Conservation (phyloP, 2,888 invertebrate genomes). For the Empis livida region DNA sequence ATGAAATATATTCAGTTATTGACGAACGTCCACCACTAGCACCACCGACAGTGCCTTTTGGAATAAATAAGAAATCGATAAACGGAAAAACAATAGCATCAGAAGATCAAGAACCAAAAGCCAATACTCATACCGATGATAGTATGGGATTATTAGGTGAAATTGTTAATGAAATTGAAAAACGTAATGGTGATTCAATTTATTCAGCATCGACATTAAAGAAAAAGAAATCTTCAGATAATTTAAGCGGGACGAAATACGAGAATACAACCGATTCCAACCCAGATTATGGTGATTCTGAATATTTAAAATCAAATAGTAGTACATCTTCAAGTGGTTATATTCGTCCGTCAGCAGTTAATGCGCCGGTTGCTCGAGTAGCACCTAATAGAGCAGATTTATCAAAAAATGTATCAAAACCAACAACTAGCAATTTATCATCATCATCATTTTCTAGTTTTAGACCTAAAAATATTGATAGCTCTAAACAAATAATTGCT, state of each 20-base stretch:
- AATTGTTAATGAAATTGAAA: constrained; percentile 78
- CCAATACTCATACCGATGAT: constrained; percentile 43
- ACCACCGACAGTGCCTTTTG: constrained; percentile 8
- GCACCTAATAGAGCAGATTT: constrained; percentile 31
- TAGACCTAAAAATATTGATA: constrained; percentile 20
- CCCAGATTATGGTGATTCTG: constrained; percentile 44
- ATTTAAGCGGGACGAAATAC: constrained; percentile 26
- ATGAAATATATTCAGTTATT: constrained; percentile 79
- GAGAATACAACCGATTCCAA: constrained; percentile 49
- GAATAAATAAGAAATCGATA: too few species aligned
- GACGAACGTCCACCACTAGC: constrained; percentile 55
- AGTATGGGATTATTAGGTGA: constrained; percentile 71
- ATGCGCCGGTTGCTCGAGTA: constrained; percentile 43
- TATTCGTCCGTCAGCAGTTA: constrained; percentile 56
- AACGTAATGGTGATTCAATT: constrained; percentile 73
- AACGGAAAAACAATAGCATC: too few species aligned
- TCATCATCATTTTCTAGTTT: constrained; percentile 31
- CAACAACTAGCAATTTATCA: constrained; percentile 10
- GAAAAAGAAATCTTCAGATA: constrained; percentile 37
- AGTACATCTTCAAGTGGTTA: constrained; percentile 60
- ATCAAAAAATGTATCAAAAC: constrained; percentile 10
- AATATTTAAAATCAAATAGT: constrained; percentile 46
- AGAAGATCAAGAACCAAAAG: background rate
- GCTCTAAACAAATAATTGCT: background rate
- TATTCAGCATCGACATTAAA: constrained; percentile 66